Evolutionary conservation across 2,797 vertebrate species (phyloP).

Genomic region (Menidia menidia): DNA sequence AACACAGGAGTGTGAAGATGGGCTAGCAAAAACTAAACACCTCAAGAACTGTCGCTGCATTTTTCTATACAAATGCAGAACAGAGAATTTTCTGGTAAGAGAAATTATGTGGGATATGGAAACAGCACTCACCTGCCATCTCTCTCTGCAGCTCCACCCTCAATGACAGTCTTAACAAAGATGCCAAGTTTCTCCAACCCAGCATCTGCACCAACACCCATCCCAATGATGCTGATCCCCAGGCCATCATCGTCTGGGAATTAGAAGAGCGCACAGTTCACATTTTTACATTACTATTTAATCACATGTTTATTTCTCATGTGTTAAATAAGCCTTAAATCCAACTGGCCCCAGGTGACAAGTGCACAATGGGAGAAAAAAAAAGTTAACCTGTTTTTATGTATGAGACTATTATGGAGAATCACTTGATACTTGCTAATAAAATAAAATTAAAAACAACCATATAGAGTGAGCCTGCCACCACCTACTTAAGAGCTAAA

Average conservation of each 20-base stretch:
- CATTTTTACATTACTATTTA: neutral
- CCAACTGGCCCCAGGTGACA: constrained; percentile 1
- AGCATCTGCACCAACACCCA: constrained; percentile 97
- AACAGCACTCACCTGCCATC: constrained; percentile 88
- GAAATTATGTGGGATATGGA: neutral
- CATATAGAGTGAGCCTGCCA: too few relatives aligned
- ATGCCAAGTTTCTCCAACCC: constrained; percentile 98
- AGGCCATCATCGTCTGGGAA: constrained; percentile 94
- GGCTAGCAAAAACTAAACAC: constrained; percentile 5
- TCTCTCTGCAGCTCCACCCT: constrained; percentile 94
- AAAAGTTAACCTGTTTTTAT: neutral
- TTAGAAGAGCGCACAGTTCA: constrained; percentile 27
- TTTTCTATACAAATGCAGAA: constrained; percentile 7
- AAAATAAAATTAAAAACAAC: neutral
- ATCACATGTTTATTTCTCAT: neutral
- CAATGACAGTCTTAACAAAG: constrained; percentile 98
- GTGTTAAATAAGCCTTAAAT: constrained; percentile 10
- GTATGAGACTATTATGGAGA: too few relatives aligned
- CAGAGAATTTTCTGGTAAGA: neutral
- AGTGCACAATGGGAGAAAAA: neutral
- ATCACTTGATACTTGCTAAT: too few relatives aligned
- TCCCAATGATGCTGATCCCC: constrained; percentile 98
- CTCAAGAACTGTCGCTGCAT: constrained; percentile 15
- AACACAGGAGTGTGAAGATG: constrained; percentile 6
- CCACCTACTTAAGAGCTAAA: too few relatives aligned